Base-by-base conservation (phyloP, 2,797 vertebrate species). In the Esox masquinongy region DNA sequence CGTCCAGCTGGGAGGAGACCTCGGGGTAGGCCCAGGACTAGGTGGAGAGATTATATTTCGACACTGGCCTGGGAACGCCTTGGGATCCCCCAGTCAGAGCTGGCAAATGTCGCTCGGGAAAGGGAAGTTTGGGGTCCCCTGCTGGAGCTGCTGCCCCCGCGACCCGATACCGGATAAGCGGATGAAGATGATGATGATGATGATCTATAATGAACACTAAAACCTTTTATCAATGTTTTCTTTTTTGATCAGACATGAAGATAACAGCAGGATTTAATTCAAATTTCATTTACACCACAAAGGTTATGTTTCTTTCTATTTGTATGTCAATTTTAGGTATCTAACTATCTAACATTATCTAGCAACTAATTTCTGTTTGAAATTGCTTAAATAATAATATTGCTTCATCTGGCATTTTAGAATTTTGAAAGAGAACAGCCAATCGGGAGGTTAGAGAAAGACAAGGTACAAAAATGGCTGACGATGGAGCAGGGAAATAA, bases 251-350 rank as follows among this genome's bases (percentile, higher is more conserved):
- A 93, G 91, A 85, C 66, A 79, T 93, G 74, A 92, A 84, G 82
- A 90, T 94, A 81, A 74, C 89, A 12, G 86, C 90, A 74, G 92
- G 93, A 4, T 93, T 90, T 89, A 88, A 92, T 71, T 83, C 90
- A 74, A 93, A 85, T 81, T 92, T 92, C 74, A 34, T 74, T 74
- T 90, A 85, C 79, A 77, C 80, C 22, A 80, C 86, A 68, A 8
- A 66, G 61, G 50, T 70, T 12, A 5, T 59, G 31, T 53, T 49
- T 73, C 51, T 63, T 26, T 43, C 56, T 14, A 8, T 34, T 70
- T 39, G 47, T 69, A 47, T 53, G 24, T 70, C 15, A 47, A 4
- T 15, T 63, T 26, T 7, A 26, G 51, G 19, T 2, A 56, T 56
- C 6, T 1, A 56, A 56, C 53, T n/a, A 0, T 53, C 51, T 53